Evolutionary conservation across 2,797 vertebrate genomes (phyloP).

Genomic region (Bovichtus variegatus): DNA sequence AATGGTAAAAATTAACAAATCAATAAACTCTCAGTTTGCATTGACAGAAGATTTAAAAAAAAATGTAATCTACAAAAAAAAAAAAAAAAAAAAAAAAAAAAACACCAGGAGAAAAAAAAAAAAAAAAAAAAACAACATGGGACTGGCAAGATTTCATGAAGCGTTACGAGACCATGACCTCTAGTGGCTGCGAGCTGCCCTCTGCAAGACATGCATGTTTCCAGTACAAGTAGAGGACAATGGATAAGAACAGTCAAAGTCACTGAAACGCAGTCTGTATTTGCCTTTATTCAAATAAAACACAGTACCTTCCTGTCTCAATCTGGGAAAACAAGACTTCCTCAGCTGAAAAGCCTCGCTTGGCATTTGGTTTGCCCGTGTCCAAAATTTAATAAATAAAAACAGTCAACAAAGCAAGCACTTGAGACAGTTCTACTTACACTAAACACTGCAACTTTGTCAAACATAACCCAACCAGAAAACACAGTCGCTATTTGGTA

Average conservation of each 20-base stretch:
- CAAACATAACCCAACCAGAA: not conserved
- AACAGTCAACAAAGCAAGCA: constrained; percentile 2
- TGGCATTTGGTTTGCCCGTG: constrained; percentile 4
- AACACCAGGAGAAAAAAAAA: no score
- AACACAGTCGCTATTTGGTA: constrained; percentile 18
- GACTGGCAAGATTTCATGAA: not conserved
- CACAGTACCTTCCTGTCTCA: not conserved
- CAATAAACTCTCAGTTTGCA: no score
- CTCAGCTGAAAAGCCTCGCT: not conserved
- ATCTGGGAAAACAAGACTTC: not conserved
- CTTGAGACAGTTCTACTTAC: constrained; percentile 12
- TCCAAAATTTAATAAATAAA: constrained; percentile 43
- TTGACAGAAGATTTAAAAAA: no score
- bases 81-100: no score
- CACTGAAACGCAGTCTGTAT: constrained; percentile 11
- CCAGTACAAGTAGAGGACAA: not conserved
- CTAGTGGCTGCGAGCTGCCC: constrained; percentile 15
- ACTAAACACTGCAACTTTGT: not conserved
- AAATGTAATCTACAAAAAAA: no score
- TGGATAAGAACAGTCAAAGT: constrained; percentile 12
- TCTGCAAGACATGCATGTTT: not conserved
- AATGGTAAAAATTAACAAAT: no score
- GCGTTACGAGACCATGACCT: constrained; percentile 17
- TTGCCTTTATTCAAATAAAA: constrained; percentile 71
- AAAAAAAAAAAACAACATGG: no score